These are phyloP conservation scores for Hepsetus odoe DNA, from an alignment of 2,113 vertebrate genomes.

Conservation along the genomic window DNA sequence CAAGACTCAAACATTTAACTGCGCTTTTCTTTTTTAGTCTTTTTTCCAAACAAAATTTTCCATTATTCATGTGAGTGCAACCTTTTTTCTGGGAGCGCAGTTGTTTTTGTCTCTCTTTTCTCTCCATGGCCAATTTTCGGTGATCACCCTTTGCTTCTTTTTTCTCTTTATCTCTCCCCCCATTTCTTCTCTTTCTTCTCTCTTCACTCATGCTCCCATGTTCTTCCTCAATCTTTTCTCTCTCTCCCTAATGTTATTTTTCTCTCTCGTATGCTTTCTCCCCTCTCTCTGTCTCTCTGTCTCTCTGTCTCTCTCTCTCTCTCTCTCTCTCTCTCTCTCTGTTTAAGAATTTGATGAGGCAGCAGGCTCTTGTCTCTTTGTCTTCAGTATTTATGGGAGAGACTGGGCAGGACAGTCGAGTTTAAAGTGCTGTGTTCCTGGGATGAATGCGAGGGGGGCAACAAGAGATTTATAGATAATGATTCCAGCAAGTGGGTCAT, in stretches of 20 bases:
- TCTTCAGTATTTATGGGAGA: constrained; percentile 27
- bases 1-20: neutral
- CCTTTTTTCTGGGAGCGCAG: too few species aligned
- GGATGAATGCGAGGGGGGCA: constrained; percentile 16
- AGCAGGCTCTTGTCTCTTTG: constrained; percentile 30
- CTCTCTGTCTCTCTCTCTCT: constrained; percentile 6
- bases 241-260: too few species aligned
- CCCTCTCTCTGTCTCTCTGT: neutral
- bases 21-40: neutral
- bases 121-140: neutral
- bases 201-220: too few species aligned
- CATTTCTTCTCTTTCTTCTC: neutral
- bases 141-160: neutral
- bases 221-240: too few species aligned
- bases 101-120: neutral
- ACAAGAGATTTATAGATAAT: constrained; percentile 44
- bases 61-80: too few species aligned
- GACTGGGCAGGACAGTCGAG: constrained; percentile 4
- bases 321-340: constrained; percentile 27
- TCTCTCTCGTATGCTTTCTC: neutral
- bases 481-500: constrained; percentile 36
- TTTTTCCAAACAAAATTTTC: too few species aligned
- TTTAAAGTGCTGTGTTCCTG: neutral
- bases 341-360: constrained; percentile 37
- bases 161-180: neutral